These are phyloP conservation scores for Condylura cristata DNA, from an alignment of 2,113 vertebrate species.

Conservation along the genomic window DNA sequence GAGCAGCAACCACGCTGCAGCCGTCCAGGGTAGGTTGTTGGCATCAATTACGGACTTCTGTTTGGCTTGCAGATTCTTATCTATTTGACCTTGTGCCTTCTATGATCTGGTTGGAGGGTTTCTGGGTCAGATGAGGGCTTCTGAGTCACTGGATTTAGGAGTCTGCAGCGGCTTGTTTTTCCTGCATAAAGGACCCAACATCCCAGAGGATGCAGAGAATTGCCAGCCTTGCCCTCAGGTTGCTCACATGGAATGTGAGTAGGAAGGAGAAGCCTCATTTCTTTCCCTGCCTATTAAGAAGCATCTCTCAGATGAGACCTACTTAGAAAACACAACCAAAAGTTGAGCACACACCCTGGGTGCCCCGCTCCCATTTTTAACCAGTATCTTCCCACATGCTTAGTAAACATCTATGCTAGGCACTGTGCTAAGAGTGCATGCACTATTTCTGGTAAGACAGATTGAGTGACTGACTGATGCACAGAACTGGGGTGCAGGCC, in stretches of 20 bases:
- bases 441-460: background rate
- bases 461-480: too few species aligned
- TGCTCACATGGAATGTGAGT: background rate
- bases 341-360: background rate
- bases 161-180: background rate
- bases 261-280: background rate
- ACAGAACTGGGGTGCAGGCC: too few species aligned
- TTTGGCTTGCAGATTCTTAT: constrained; percentile 68
- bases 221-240: background rate
- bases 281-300: background rate
- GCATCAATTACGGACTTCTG: constrained; percentile 64
- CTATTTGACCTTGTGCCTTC: constrained; percentile 66
- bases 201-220: background rate
- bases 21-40: constrained; percentile 41
- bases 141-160: background rate
- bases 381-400: background rate
- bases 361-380: background rate
- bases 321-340: background rate
- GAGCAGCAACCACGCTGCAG: constrained; percentile 9
- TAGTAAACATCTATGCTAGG: background rate
- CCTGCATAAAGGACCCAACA: background rate
- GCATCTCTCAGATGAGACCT: background rate
- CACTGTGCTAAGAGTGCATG: background rate
- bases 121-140: constrained; percentile 46
- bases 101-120: constrained; percentile 47